These are phyloP conservation scores for Drosophila littoralis DNA, from an alignment of 1,140 invertebrate genomes.

Conservation along the genomic window DNA sequence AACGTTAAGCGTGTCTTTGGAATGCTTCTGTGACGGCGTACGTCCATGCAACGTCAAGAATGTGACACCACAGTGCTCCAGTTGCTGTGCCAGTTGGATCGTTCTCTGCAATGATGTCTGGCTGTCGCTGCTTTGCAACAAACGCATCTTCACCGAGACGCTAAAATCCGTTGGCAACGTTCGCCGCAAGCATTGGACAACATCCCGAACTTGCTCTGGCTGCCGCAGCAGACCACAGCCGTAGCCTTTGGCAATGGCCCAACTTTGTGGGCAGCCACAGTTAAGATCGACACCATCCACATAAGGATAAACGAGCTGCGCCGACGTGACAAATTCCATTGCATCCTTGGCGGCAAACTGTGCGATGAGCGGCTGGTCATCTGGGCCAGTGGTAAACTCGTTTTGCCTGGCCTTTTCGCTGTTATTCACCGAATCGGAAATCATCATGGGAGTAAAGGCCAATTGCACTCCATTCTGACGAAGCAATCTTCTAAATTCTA, in stretches of 20 bases:
- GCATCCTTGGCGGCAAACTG: constrained; percentile 97
- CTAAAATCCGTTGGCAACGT: constrained; percentile 91
- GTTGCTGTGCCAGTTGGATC: constrained; percentile 88
- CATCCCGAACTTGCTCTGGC: constrained; percentile 93
- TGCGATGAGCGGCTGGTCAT: constrained; percentile 93
- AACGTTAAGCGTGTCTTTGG: constrained; percentile 90
- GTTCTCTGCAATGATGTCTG: constrained; percentile 79
- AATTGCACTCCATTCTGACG: constrained; percentile 93
- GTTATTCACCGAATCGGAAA: constrained; percentile 96
- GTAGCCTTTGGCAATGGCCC: constrained; percentile 96
- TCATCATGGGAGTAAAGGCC: constrained; percentile 98
- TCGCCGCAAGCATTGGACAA: constrained; percentile 91
- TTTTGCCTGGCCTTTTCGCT: constrained; percentile 94
- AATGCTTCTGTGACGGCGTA: constrained; percentile 91
- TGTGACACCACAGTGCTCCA: constrained; percentile 93
- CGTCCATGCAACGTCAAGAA: constrained; percentile 96
- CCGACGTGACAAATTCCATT: constrained; percentile 92
- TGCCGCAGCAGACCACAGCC: constrained; percentile 93
- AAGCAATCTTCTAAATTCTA: constrained; percentile 74
- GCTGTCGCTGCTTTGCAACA: constrained; percentile 85
- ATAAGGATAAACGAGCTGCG: constrained; percentile 93
- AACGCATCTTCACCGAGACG: constrained; percentile 96
- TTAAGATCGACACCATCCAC: constrained; percentile 95
- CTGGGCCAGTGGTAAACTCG: constrained; percentile 93
- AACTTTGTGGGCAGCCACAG: constrained; percentile 98